phyloP scores from a whole-genome alignment of 2,113 vertebrate genomes.

The Limnothrissa miodon region DNA sequence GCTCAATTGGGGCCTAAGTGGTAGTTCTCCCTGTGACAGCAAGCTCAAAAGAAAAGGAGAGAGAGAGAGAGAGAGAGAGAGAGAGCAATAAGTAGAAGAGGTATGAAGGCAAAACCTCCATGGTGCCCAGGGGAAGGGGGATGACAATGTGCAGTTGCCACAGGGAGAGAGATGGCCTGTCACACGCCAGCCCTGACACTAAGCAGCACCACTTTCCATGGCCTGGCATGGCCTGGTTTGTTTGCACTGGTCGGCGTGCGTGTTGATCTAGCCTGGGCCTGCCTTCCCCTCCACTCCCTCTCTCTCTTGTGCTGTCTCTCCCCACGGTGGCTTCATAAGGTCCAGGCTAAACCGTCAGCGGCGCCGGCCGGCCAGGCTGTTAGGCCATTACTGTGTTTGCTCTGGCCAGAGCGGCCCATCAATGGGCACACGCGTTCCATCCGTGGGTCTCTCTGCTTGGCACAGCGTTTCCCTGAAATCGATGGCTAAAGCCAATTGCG shows the following conservation, averaged over 20 bases:
- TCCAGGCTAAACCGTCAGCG: constrained; percentile 18
- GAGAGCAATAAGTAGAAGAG: background rate
- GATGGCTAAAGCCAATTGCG: background rate
- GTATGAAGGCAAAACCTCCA: background rate
- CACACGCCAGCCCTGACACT: constrained; percentile 14
- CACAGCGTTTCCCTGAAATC: background rate
- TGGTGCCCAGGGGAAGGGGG: background rate
- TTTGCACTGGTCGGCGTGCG: constrained; percentile 29
- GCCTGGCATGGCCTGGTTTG: constrained; percentile 31
- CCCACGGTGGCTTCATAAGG: constrained; percentile 3
- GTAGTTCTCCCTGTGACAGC: background rate
- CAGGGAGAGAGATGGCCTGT: constrained; percentile 4
- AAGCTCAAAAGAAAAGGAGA: background rate
- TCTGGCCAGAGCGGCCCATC: background rate
- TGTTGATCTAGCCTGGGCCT: constrained; percentile 31
- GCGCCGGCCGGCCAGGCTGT: constrained; percentile 16
- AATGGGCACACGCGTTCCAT: background rate
- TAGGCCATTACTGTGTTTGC: constrained; percentile 26
- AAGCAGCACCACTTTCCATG: background rate
- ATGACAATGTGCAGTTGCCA: constrained; percentile 20
- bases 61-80: background rate
- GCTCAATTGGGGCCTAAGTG: background rate
- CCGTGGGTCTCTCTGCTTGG: background rate
- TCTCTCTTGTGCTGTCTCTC: background rate
- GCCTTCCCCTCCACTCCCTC: background rate